These are phyloP conservation scores for Typhlichthys subterraneus DNA, from an alignment of 2,797 vertebrate species.

Conservation along the genomic window DNA sequence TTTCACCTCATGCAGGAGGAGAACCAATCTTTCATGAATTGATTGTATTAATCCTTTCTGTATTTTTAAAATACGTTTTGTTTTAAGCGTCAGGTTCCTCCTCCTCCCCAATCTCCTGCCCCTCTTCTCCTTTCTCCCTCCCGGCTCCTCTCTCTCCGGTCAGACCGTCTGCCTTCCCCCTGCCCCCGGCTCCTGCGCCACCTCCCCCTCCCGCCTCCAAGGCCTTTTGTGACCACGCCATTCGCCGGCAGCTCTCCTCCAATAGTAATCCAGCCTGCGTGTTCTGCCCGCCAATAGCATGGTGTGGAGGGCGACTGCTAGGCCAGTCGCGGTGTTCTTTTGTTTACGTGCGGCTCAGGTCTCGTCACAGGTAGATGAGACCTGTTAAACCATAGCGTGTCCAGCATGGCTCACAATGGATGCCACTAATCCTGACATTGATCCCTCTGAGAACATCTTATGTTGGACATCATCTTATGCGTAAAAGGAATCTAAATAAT, in stretches of 20 bases:
- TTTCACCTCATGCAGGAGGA: background rate
- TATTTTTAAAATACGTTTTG: conserved; percentile 63
- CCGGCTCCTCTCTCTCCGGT: conserved; percentile 62
- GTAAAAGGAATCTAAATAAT: background rate
- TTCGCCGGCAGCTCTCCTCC: conserved; percentile 78
- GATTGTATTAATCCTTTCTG: conserved; percentile 2
- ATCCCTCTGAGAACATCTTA: background rate
- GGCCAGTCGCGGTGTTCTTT: conserved; percentile 5
- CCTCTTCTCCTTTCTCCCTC: conserved; percentile 66
- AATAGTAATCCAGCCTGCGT: conserved; percentile 79
- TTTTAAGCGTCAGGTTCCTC: conserved; percentile 90
- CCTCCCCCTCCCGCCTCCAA: conserved; percentile 79
- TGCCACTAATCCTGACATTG: conserved; percentile 3
- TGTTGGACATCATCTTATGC: conserved; percentile 4
- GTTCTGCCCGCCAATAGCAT: conserved; percentile 49
- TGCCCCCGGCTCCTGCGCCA: conserved; percentile 76
- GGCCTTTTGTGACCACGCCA: conserved; percentile 83
- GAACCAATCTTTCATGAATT: background rate
- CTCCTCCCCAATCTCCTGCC: conserved; percentile 78
- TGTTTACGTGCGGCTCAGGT: conserved; percentile 1
- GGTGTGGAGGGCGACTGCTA: conserved; percentile 50
- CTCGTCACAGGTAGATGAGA: background rate
- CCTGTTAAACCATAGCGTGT: background rate
- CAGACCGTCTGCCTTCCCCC: conserved; percentile 70
- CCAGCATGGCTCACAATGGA: background rate